A percentile compares a stretch with the other conserved stretches of the same genome.
These are phyloP conservation scores for Chrysopa pallens DNA, from an alignment of 1,140 invertebrate species.

Conservation along the genomic window DNA sequence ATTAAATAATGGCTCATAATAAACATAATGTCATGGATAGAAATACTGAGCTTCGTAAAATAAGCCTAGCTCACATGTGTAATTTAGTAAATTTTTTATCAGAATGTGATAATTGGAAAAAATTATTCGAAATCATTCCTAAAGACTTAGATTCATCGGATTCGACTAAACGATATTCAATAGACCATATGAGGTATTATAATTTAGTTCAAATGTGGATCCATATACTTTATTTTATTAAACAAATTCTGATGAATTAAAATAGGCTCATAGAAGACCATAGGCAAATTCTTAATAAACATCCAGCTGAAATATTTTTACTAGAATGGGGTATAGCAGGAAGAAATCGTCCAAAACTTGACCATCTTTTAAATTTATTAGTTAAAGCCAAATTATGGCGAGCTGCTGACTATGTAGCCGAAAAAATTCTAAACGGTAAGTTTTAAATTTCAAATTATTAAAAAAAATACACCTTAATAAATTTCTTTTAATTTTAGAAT, in stretches of 20 bases:
- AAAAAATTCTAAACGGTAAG: constrained; percentile 37
- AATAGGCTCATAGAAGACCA: constrained; percentile 42
- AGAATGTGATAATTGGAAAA: constrained; percentile 44
- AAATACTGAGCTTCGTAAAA: constrained; percentile 36
- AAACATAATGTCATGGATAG: constrained; percentile 1
- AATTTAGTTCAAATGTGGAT: too few species aligned
- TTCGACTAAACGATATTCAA: constrained; percentile 35
- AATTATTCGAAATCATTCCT: constrained; percentile 47
- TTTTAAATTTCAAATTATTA: too few species aligned
- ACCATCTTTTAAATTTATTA: constrained; percentile 39
- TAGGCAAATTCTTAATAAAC: constrained; percentile 27
- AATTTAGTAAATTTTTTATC: constrained; percentile 30
- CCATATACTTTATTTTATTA: constrained; percentile 5
- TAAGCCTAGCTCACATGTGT: constrained; percentile 28
- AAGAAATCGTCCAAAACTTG: constrained; percentile 40
- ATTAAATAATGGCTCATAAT: too few species aligned
- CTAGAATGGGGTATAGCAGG: constrained; percentile 73
- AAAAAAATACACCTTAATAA: too few species aligned
- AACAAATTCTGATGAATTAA: constrained; percentile 6
- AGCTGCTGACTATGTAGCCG: constrained; percentile 65
- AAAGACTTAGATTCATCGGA: constrained; percentile 20
- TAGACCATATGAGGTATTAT: constrained; percentile 37
- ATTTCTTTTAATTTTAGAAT: constrained; percentile 20
- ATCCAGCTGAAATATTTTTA: constrained; percentile 51
- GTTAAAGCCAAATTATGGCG: constrained; percentile 45